Percentiles rank a stretch among this genome's conserved stretches.
Conservation (phyloP, 2,888 invertebrate genomes). For the Agriotes lineatus region DNA sequence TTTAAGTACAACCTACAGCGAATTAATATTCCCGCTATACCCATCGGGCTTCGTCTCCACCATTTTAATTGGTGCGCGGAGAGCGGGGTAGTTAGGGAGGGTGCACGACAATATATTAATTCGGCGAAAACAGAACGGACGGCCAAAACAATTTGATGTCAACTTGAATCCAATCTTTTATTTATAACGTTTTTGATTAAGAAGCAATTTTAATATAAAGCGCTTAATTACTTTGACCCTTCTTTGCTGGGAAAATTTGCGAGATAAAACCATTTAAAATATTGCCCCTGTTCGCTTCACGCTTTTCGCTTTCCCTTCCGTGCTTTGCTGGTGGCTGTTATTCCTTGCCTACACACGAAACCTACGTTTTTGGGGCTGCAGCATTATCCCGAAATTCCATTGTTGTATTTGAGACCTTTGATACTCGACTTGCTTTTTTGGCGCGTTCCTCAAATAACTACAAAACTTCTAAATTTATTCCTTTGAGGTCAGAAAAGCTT, state of each 20-base stretch:
- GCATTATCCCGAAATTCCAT: no score
- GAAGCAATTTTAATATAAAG: conserved; percentile 59
- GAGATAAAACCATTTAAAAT: conserved; percentile 1
- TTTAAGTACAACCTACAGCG: not conserved
- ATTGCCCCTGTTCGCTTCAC: not conserved
- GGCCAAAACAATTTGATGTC: conserved; percentile 1
- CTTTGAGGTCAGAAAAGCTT: no score
- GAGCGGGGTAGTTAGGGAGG: not conserved
- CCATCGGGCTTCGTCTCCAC: not conserved
- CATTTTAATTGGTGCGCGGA: conserved; percentile 2
- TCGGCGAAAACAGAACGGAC: not conserved
- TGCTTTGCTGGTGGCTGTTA: not conserved
- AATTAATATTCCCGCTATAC: not conserved
- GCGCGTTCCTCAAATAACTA: no score
- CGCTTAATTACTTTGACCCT: conserved; percentile 56
- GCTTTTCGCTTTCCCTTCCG: not conserved
- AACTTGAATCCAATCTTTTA: conserved; percentile 53
- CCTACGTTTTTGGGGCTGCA: no score
- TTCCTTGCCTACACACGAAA: no score
- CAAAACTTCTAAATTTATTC: no score
- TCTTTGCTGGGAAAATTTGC: conserved; percentile 3
- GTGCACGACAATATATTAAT: not conserved
- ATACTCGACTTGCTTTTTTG: no score
- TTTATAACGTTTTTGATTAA: conserved; percentile 56
- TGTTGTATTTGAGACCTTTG: no score